Base-by-base conservation (phyloP, 2,888 invertebrate species). In the Yponomeuta evonymella region DNA sequence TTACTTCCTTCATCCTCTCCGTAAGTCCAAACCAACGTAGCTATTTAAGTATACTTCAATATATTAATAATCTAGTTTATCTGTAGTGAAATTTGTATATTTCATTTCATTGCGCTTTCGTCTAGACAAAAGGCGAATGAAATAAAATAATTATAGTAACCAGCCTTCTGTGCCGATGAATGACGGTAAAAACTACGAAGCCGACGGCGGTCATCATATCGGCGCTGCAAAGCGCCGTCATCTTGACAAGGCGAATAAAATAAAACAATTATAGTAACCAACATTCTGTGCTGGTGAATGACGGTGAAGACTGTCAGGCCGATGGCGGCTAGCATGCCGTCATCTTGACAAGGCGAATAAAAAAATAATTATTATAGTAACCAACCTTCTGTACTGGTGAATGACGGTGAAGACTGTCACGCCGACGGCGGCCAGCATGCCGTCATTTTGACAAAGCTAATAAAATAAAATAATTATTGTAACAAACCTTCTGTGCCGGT, bases 391-490 rank as follows among this genome's bases (percentile, higher is more conserved):
- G 86, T 98, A 96, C 80, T 97, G 95, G 90, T 98, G 97, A 93
- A 97, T 95, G 76, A 97, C 95, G 89, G 98, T 99, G 93, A 99
- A 99, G 77, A 97, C 93, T 77, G 99, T 96, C 74, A 99, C 94
- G 51, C 93, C 95, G 73, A 97, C 91, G 29, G 98, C 98, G 73
- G 96, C 95, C 64, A 97, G 85, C 76, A 99, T 97, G 51, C 99
- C 99, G 72, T 23, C 23, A 23, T 23, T 23, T 23, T 23, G 23
- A 23, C 23, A 23, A 23, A 1, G 23, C 23, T 23, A 75, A 96
- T 94, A 73, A 98, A 97, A 76, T 12, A 12, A 51, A 51, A 10
- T 51, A 51, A 51, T 12, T 12, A 12, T 8, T 5, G 51, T 51
- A 51, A 51, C 85, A 86, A 92, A 98, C 99, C 98, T 96, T 92